phyloP scores from a whole-genome alignment of 2,113 vertebrate species.

The Empidonax alnorum region DNA sequence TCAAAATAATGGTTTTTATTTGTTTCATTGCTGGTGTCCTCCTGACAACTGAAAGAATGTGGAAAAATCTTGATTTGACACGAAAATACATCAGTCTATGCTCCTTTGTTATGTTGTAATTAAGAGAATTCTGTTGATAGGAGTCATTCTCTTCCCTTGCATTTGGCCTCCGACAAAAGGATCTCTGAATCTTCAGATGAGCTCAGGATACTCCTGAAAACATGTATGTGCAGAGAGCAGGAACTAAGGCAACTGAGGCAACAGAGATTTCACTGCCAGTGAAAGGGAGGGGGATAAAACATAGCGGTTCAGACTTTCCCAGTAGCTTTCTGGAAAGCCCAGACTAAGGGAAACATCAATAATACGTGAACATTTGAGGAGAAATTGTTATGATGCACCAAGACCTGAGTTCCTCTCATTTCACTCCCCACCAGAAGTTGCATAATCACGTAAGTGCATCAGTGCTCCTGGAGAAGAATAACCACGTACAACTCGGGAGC shows the following conservation, averaged over 20 bases:
- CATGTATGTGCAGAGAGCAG: fast-evolving
- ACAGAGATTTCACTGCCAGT: background rate
- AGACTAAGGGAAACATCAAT: background rate
- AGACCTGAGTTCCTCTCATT: background rate
- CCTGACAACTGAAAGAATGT: background rate
- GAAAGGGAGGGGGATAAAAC: background rate
- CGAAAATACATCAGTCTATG: background rate
- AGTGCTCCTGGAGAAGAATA: background rate
- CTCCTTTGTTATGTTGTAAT: background rate
- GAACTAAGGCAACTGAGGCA: background rate
- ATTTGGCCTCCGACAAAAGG: background rate
- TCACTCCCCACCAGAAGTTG: background rate
- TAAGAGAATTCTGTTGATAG: background rate
- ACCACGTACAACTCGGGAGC: background rate
- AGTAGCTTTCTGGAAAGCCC: background rate
- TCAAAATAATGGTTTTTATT: fast-evolving
- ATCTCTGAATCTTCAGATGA: background rate
- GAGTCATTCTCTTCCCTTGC: background rate
- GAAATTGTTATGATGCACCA: background rate
- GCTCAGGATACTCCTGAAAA: background rate
- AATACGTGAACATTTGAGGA: background rate
- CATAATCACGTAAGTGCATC: background rate
- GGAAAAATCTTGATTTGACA: background rate
- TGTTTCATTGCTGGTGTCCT: background rate
- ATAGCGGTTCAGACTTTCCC: background rate